A percentile compares a stretch with the other conserved stretches of the same genome.
Conservation (phyloP, 2,888 invertebrate genomes). For the Drosophila barbarae region DNA sequence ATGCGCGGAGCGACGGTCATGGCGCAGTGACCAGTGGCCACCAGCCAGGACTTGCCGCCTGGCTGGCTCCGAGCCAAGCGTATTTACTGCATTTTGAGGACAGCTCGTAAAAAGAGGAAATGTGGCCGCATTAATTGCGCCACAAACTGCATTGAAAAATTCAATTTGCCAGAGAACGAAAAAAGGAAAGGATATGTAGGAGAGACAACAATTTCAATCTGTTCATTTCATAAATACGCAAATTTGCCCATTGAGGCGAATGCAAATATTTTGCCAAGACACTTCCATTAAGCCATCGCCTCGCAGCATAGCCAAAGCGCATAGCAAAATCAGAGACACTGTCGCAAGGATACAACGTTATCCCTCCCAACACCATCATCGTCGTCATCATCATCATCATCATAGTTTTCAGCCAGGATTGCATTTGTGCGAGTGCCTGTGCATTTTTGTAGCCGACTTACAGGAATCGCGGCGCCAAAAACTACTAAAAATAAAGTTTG, state of each 20-base stretch:
- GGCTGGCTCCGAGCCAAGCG: slow-evolving; percentile 65
- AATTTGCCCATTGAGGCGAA: slow-evolving; percentile 49
- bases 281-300: slow-evolving; percentile 53
- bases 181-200: neutral
- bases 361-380: neutral
- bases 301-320: slow-evolving; percentile 18
- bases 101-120: slow-evolving; percentile 55
- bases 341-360: slow-evolving; percentile 26
- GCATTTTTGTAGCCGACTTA: slow-evolving; percentile 25
- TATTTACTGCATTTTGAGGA: slow-evolving; percentile 61
- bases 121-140: slow-evolving; percentile 64
- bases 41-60: slow-evolving; percentile 39
- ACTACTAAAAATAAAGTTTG: slow-evolving; percentile 75
- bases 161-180: slow-evolving; percentile 46
- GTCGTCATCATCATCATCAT: neutral
- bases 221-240: slow-evolving; percentile 61
- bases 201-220: slow-evolving; percentile 37
- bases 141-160: slow-evolving; percentile 58
- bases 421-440: slow-evolving; percentile 17
- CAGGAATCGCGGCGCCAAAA: slow-evolving; percentile 69
- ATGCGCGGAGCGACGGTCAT: slow-evolving; percentile 28
- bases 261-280: slow-evolving; percentile 62
- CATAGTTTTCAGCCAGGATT: slow-evolving; percentile 16
- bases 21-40: slow-evolving; percentile 34
- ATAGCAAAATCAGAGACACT: slow-evolving; percentile 29